Evolutionary conservation across 2,113 vertebrate species (phyloP).

Genomic region (Clarias batrachus): DNA sequence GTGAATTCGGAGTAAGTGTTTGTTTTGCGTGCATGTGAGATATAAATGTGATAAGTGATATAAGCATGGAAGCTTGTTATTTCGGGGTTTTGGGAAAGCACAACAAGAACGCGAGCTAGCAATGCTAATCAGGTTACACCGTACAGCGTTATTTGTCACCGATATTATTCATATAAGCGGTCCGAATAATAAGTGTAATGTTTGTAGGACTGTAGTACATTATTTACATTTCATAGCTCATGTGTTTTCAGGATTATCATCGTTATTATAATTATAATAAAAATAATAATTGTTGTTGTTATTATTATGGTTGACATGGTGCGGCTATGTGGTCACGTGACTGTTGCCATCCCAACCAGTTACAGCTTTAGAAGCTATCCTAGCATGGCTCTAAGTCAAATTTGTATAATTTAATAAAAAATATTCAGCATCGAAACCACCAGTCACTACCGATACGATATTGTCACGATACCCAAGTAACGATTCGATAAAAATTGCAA

Average conservation of each 20-base stretch:
- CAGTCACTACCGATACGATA: too few species aligned
- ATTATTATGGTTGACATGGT: neutral
- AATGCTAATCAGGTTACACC: neutral
- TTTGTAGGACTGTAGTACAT: neutral
- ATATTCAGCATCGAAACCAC: too few species aligned
- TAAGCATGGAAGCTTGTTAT: too few species aligned
- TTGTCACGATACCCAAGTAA: too few species aligned
- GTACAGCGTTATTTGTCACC: neutral
- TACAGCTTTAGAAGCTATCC: neutral
- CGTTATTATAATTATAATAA: neutral
- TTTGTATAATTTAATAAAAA: neutral
- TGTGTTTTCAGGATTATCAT: neutral
- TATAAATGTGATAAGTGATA: neutral
- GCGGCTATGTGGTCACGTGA: neutral
- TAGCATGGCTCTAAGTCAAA: too few species aligned
- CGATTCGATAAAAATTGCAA: too few species aligned
- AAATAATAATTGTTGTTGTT: neutral
- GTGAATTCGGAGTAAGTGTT: constrained; percentile 26
- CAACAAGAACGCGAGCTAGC: neutral
- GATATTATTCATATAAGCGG: neutral
- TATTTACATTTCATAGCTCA: neutral
- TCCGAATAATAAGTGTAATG: neutral
- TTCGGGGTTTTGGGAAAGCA: too few species aligned
- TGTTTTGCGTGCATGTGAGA: neutral
- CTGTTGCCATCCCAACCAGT: neutral